Percentiles rank a stretch among this genome's conserved stretches.
Conservation (phyloP, 2,888 invertebrate genomes). For the Malthinus flaveolus region DNA sequence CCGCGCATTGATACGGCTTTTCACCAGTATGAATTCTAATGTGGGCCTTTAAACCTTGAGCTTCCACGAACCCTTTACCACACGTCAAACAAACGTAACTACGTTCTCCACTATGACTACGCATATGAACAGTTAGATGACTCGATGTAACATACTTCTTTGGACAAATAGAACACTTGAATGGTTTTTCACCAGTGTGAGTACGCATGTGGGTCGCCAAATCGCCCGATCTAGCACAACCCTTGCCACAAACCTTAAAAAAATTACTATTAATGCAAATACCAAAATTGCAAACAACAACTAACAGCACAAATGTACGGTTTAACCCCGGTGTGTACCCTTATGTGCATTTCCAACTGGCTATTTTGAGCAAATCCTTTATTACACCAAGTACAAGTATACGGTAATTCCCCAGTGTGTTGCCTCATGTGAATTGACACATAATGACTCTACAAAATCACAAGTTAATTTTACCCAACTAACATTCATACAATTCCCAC, state of each 20-base stretch:
- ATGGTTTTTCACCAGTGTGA: constrained; percentile 48
- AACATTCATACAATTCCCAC: constrained; percentile 25
- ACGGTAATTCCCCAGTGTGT: constrained; percentile 48
- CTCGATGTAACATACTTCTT: constrained; percentile 45
- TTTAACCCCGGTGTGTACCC: constrained; percentile 46
- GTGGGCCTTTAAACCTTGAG: constrained; percentile 45
- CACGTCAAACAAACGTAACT: constrained; percentile 42
- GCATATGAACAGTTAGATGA: constrained; percentile 45
- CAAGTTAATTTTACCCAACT: neutral
- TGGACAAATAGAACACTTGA: constrained; percentile 40
- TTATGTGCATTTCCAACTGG: constrained; percentile 45
- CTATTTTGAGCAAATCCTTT: constrained; percentile 46
- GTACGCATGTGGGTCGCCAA: constrained; percentile 43
- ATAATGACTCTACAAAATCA: constrained; percentile 45
- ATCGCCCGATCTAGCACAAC: constrained; percentile 45
- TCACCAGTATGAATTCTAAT: constrained; percentile 46
- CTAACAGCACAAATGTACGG: constrained; percentile 45
- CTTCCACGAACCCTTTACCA: constrained; percentile 42
- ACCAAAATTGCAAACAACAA: neutral
- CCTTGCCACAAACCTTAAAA: constrained; percentile 45
- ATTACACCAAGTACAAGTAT: constrained; percentile 40
- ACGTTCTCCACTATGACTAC: constrained; percentile 43
- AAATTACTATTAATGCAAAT: neutral
- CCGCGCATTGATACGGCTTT: constrained; percentile 44
- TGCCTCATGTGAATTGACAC: constrained; percentile 47